phyloP scores from a whole-genome alignment of 2,797 vertebrate genomes.

The Pseudotriccus pelzelni region DNA sequence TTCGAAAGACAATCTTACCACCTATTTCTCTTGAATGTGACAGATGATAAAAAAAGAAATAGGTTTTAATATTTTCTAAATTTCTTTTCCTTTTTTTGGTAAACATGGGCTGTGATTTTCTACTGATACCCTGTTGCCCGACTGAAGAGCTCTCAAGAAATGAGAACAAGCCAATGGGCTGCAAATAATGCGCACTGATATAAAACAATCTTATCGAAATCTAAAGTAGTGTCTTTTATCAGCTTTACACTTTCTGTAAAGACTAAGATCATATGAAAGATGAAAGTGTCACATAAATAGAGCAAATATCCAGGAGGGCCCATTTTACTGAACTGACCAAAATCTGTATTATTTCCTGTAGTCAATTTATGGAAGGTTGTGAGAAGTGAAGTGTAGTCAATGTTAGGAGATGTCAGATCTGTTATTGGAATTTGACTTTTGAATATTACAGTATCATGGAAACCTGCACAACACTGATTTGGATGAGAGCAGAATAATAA shows the following conservation, averaged over 20 bases:
- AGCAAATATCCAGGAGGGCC: neutral
- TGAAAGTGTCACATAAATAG: neutral
- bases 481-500: constrained; percentile 50
- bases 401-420: neutral
- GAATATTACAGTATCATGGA: neutral
- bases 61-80: too few relatives aligned
- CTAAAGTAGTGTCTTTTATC: neutral
- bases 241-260: neutral
- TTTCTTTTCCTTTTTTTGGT: neutral
- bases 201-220: neutral
- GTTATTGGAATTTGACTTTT: constrained; percentile 25
- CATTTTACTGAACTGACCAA: neutral
- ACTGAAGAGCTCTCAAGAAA: neutral
- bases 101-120: neutral
- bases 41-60: too few relatives aligned
- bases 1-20: neutral
- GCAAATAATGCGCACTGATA: neutral
- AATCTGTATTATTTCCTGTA: neutral
- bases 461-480: neutral
- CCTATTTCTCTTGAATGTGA: neutral
- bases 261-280: neutral
- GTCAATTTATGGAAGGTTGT: constrained; percentile 9
- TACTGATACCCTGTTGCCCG: neutral
- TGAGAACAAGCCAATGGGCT: neutral
- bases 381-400: neutral